Evolutionary conservation across 2,888 invertebrate genomes (phyloP).

Genomic region (Aphodius sticticus): DNA sequence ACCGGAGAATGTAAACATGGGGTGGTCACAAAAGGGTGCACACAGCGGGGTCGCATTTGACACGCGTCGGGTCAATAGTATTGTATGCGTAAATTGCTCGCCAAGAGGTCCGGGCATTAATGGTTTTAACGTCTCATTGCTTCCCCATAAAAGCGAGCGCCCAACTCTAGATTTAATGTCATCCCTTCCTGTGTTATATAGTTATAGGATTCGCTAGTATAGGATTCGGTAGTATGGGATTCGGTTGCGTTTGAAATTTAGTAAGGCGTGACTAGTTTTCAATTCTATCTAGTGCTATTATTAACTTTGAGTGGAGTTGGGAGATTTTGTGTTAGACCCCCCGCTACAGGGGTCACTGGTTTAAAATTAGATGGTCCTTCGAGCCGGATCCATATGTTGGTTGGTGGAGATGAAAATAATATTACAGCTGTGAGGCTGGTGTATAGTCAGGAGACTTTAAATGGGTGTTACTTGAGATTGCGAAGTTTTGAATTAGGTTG

Average conservation of each 20-base stretch:
- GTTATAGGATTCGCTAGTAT: neutral
- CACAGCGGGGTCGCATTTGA: neutral
- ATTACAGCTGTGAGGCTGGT: neutral
- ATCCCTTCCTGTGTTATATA: neutral
- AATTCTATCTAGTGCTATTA: neutral
- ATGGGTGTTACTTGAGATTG: neutral
- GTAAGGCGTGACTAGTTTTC: neutral
- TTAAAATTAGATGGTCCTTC: neutral
- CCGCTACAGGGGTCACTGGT: neutral
- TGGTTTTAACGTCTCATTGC: slow-evolving; percentile 4
- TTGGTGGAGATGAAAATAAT: neutral
- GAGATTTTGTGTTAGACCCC: neutral
- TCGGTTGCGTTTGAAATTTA: neutral
- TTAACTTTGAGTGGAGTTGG: neutral
- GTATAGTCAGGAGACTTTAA: neutral
- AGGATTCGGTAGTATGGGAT: neutral
- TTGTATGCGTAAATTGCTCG: neutral
- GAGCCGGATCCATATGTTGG: neutral
- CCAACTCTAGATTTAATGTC: neutral
- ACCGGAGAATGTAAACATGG: neutral
- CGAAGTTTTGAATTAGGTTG: neutral
- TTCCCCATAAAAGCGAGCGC: neutral
- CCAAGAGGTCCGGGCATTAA: neutral
- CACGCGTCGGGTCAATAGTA: neutral
- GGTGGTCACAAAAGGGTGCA: slow-evolving; percentile 4